Evolutionary conservation across 2,888 invertebrate species (phyloP), one percentile per base, ranked within the genome.

Genomic region (Arge pagana): DNA sequence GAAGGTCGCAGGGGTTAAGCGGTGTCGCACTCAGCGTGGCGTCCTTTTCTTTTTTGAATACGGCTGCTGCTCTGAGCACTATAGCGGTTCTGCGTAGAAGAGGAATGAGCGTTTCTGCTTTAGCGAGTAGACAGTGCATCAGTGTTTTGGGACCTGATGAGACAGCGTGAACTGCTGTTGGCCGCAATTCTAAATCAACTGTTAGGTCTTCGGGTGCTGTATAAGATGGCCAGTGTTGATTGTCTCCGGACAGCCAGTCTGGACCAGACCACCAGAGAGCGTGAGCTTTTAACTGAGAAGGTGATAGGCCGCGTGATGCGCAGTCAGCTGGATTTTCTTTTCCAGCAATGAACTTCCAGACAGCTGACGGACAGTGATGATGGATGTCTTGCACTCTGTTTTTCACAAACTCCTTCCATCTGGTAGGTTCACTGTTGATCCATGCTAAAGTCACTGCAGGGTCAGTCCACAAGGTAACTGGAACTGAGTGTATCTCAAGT

Each of bases 381-480:
- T 58, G 58, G n/a, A 61, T 57, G 4, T 45, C 41, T 0, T 48
- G 4, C 0, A 58, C 59, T 7, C 58, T 8, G 18, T 62, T 62
- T 3, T 56, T 4, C 0, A 62, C 56, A 7, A 36, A 59, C 6
- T 60, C 57, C 28, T 60, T 59, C 57, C 57, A 60, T 1, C 52
- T 16, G 10, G 49, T 37, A 18, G 49, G 49, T 8, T 49, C 24
- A 30, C 24, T 26, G 13, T 36, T 21, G 37, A 49, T 49, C 49
- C 49, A 49, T 19, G 26, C 18, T 26, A 37, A 18, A 3, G 31
- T 36, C 1, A 42, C 43, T 30, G 30, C 30, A 19, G 30, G 31
- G 11, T 42, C 42, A n/a, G 30, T 42, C 42, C 42, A 42, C 31
- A 42, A 11, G 21, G 30, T 30, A 8, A 19, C 21, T 4, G 30